These are phyloP conservation scores for Bombus turneri DNA, from an alignment of 1,140 invertebrate genomes.

Conservation along the genomic window DNA sequence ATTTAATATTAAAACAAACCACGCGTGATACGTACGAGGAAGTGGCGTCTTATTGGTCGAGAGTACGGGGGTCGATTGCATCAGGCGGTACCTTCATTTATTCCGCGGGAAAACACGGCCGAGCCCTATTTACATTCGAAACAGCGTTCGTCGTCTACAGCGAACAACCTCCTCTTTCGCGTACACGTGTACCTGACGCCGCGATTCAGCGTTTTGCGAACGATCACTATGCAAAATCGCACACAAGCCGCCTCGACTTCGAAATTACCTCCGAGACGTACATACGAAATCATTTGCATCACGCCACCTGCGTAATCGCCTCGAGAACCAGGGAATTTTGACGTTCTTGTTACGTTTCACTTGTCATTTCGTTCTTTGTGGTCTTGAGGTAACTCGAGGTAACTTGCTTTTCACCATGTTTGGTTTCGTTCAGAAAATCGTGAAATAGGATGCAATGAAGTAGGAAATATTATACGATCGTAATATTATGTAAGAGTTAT, in stretches of 20 bases:
- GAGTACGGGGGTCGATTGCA: conserved; percentile 23
- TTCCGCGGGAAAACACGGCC: conserved; percentile 58
- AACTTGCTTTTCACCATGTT: neutral
- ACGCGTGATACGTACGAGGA: conserved; percentile 2
- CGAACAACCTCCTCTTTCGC: conserved; percentile 9
- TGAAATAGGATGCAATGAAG: too few species aligned
- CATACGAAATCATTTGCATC: neutral
- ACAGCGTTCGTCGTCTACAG: conserved; percentile 12
- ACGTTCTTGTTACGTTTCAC: neutral
- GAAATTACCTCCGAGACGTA: conserved; percentile 25
- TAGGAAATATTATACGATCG: too few species aligned
- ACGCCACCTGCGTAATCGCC: conserved; percentile 18
- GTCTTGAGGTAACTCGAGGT: neutral
- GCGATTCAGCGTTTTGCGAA: conserved; percentile 30
- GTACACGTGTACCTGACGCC: conserved; percentile 9
- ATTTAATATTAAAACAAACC: conserved; percentile 65
- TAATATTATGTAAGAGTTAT: too few species aligned
- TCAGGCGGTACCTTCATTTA: conserved; percentile 58
- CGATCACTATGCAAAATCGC: conserved; percentile 36
- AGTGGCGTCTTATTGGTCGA: conserved; percentile 6
- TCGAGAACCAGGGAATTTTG: neutral
- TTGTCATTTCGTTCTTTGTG: neutral
- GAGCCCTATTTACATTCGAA: conserved; percentile 63
- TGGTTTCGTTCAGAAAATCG: neutral
- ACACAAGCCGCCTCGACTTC: neutral